Base-by-base conservation (phyloP, 1,140 invertebrate genomes). In the Heliconius himera region DNA sequence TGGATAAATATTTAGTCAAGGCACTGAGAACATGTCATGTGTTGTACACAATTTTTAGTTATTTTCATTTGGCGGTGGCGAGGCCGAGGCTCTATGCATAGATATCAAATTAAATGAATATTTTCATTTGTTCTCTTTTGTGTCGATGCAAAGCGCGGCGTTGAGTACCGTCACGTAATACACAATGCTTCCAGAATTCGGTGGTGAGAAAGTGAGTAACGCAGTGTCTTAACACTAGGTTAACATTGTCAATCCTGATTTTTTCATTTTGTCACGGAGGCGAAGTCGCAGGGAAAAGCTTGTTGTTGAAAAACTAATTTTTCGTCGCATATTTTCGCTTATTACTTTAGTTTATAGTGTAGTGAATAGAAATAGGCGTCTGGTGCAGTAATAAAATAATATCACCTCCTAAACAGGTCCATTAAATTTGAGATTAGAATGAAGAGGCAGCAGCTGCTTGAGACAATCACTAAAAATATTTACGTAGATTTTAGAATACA, bases 361-460 rank as follows among this genome's bases (percentile, higher is more conserved):
- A 60, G 54, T 22, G 9, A 16, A 66, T 66, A 66, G 33, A 79
- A 79, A 79, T 76, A 76, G 74, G 36, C 54, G 18, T 77, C 41
- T 77, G 76, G 75, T 51, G 22, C 70, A 5, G 76, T 70, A 76
- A 80, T 76, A 75, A 80, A 80, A 80, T 80, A 80, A 80, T 76
- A 80, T 76, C 70, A 80, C 70, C 74, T 73, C 74, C 79, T 76
- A 72, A 80, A 80, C 74, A 73, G 74, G 74, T 80, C 74, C 74
- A 80, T 80, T 80, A 80, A 80, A 76, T 80, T 76, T 76, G 54
- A 76, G 71, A 80, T 80, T 80, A 76, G 76, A 74, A 80, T 80
- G 79, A 76, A 76, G 79, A 76, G 74, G 66, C 51, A 33, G 70
- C 79, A 80, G 79, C 74, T 76, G 79, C 41, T 54, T 51, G 51